Conservation (phyloP, 2,888 invertebrate species). For the Chrysomela aeneicollis region DNA sequence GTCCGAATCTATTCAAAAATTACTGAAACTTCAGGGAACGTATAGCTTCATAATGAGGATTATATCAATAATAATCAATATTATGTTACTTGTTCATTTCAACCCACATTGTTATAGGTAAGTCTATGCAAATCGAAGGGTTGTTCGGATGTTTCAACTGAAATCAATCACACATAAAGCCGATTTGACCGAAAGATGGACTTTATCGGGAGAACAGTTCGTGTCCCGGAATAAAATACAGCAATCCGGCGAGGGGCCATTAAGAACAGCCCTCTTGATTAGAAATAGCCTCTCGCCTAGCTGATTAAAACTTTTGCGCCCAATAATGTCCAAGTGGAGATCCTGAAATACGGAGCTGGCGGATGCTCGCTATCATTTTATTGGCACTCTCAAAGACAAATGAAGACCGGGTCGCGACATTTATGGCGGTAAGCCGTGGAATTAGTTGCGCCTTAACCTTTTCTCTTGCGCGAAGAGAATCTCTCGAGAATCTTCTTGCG, state of each 20-base stretch:
- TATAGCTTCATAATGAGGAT: too few relatives aligned
- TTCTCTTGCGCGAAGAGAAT: constrained; percentile 5
- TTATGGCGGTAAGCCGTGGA: constrained; percentile 53
- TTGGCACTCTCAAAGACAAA: constrained; percentile 62
- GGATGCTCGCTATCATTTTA: constrained; percentile 61
- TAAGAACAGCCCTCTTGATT: constrained; percentile 60
- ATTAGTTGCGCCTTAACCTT: constrained; percentile 23
- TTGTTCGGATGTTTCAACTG: too few relatives aligned
- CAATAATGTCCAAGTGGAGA: constrained; percentile 57
- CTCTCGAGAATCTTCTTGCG: neutral
- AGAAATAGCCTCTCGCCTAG: constrained; percentile 54
- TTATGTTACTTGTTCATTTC: too few relatives aligned
- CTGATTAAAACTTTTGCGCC: constrained; percentile 57
- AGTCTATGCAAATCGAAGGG: too few relatives aligned
- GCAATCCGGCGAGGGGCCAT: constrained; percentile 27
- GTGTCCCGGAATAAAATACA: constrained; percentile 28
- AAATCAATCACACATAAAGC: neutral
- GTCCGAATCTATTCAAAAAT: too few relatives aligned
- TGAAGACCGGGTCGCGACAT: constrained; percentile 63
- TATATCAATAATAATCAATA: too few relatives aligned
- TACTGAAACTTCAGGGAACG: too few relatives aligned
- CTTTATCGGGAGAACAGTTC: neutral
- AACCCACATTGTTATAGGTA: too few relatives aligned
- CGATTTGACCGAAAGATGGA: neutral
- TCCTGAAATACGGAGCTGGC: constrained; percentile 54